These are phyloP conservation scores for Papilio demoleus DNA, from an alignment of 2,888 invertebrate species.

Conservation along the genomic window DNA sequence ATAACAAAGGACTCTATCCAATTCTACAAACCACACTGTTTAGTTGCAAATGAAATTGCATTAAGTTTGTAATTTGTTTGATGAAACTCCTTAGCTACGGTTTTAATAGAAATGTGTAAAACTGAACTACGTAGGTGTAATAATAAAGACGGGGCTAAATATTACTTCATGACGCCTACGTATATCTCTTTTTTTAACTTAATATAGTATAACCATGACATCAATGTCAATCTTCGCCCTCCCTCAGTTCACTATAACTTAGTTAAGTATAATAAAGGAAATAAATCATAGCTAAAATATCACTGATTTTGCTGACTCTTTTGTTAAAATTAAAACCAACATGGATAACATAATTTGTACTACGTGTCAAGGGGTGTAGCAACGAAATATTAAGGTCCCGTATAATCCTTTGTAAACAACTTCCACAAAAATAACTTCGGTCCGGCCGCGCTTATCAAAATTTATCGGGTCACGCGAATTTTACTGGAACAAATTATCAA, in stretches of 20 bases:
- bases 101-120: slow-evolving; percentile 22
- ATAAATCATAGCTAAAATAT: not conserved
- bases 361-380: slow-evolving; percentile 21
- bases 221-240: too few species aligned
- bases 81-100: slow-evolving; percentile 48
- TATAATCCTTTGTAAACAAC: slow-evolving; percentile 37
- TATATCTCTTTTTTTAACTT: not conserved
- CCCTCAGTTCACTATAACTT: too few species aligned
- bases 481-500: not conserved
- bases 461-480: slow-evolving; percentile 25
- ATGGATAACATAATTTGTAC: not conserved
- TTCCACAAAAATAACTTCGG: slow-evolving; percentile 24
- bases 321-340: slow-evolving; percentile 13
- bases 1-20: slow-evolving; percentile 58
- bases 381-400: slow-evolving; percentile 34
- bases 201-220: not conserved
- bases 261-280: not conserved
- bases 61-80: slow-evolving; percentile 54
- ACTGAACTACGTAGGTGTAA: not conserved
- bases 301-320: too few species aligned
- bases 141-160: not conserved
- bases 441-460: slow-evolving; percentile 13
- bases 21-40: slow-evolving; percentile 62
- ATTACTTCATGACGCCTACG: not conserved
- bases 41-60: slow-evolving; percentile 65